Evolutionary conservation across 2,888 invertebrate species (phyloP).

Genomic region (Diplazon laetatorius): DNA sequence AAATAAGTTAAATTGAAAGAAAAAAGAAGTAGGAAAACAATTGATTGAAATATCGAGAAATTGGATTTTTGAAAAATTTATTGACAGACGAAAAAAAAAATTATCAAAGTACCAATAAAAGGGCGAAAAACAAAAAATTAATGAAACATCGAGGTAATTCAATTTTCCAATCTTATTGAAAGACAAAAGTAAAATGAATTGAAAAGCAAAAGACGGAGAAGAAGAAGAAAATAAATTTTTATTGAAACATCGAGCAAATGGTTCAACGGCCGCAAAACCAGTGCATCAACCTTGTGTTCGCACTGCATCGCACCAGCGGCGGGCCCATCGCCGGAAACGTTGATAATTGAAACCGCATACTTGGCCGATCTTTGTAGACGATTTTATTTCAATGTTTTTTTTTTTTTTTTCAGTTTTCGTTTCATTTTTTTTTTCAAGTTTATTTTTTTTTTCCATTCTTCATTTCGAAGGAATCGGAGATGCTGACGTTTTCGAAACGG

Average conservation of each 20-base stretch:
- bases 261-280: constrained; percentile 14
- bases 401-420: constrained; percentile 29
- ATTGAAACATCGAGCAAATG: constrained; percentile 5
- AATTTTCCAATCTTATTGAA: no score
- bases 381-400: constrained; percentile 22
- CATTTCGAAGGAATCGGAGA: constrained; percentile 46
- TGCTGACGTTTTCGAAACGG: constrained; percentile 59
- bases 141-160: no score
- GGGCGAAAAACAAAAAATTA: no score
- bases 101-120: no score
- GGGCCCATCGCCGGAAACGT: constrained; percentile 43
- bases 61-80: no score
- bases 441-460: constrained; percentile 14
- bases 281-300: constrained; percentile 12
- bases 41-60: no score
- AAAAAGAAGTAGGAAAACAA: no score
- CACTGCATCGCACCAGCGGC: background rate
- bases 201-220: no score
- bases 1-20: background rate
- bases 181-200: background rate
- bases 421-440: constrained; percentile 26
- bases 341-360: constrained; percentile 60
- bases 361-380: constrained; percentile 43
- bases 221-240: no score
- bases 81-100: no score